Base-by-base conservation (phyloP, 2,113 vertebrate species). In the Chaetodon trifascialis region DNA sequence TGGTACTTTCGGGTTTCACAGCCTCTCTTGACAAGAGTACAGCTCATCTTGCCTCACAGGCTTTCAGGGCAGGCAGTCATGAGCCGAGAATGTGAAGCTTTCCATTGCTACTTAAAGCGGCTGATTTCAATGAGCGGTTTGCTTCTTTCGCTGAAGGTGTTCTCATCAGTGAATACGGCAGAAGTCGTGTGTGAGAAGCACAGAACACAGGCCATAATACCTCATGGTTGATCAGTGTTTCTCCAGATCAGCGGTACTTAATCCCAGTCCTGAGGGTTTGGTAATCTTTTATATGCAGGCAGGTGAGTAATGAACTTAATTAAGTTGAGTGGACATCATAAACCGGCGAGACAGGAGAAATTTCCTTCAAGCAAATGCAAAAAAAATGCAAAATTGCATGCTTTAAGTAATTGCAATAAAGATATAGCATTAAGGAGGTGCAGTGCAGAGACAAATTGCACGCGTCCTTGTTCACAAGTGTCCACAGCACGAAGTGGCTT, bases 261-360 rank as follows among this genome's bases (percentile, higher is more conserved):
- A 82, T 76, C 71, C 42, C 59, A 44, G 38, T 62, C 42, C 80
- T 70, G 7, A 60, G 25, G 75, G 62, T 49, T 11, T 60, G 78
- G 25, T 66, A 42, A 23, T 73, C 25, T 71, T 79, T 63, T 59
- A 67, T 64, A 62, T 68, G 25, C 73, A 73, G 25, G 55, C 81
- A 78, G 73, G 63, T 84, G 81, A 8, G 30, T 80, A 77, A 73
- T 84, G 55, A 34, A 64, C 49, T 77, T 73, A 63, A 73, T 76
- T 84, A 67, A 76, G 46, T 67, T 60, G 63, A 80, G 23, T 64
- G 21, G 55, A 73, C 64, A 73, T 76, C 23, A 68, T 73, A 76
- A 58, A 64, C 3, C 25, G 7, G 38, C 19, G 19, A 51, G 60
- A 64, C 7, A 21, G 15, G 62, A 54, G 34, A 62, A 73, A 68